Conservation (phyloP, 2,113 vertebrate genomes). For the Sus scrofa region T2T-Sscrofa CM000827.6:50553501-50554000, state of each 20-base stretch:
- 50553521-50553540: no score
- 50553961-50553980: slow-evolving; percentile 4
- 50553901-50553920: slow-evolving; percentile 14
- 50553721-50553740: not conserved
- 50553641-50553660: not conserved
- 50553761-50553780: not conserved
- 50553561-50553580: not conserved
- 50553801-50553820: not conserved
- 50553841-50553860: not conserved
- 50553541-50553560: no score
- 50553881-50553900: slow-evolving; percentile 22
- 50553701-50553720: not conserved
- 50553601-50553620: not conserved
- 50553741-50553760: not conserved
- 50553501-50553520: no score
- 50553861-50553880: slow-evolving; percentile 5
- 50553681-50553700: not conserved
- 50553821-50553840: slow-evolving; percentile 11
- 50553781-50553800: not conserved
- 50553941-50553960: slow-evolving; percentile 42
- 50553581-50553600: not conserved
- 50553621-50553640: not conserved
- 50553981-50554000: not conserved
- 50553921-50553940: not conserved
- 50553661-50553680: not conserved